phyloP scores from a whole-genome alignment of 2,113 vertebrate genomes.

The Nematolebias whitei region DNA sequence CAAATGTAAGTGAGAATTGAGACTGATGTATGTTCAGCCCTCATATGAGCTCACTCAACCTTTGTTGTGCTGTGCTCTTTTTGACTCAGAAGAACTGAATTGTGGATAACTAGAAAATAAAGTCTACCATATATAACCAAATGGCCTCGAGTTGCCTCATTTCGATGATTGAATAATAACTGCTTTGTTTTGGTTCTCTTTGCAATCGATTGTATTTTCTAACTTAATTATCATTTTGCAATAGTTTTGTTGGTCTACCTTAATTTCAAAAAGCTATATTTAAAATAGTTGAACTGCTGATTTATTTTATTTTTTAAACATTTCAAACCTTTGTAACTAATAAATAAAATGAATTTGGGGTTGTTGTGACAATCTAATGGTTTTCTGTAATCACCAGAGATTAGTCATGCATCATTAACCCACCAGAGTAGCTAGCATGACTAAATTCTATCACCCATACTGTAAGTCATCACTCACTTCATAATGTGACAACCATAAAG shows the following conservation, averaged over 20 bases:
- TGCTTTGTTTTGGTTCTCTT: neutral
- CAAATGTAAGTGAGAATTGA: no score
- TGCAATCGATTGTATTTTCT: neutral
- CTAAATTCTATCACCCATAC: neutral
- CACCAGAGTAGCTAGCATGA: neutral
- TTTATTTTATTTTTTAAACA: conserved; percentile 4
- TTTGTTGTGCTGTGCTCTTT: no score
- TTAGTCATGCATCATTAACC: conserved; percentile 7
- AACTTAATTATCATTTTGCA: neutral
- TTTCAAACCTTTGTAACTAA: neutral
- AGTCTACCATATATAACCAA: no score
- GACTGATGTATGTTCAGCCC: no score
- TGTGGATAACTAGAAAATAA: no score
- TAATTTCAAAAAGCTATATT: no score
- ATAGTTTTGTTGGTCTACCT: conserved; percentile 5
- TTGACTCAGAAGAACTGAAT: no score
- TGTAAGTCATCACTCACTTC: neutral
- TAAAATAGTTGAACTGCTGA: no score
- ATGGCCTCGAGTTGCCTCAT: no score
- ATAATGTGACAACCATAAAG: neutral
- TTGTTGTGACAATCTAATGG: neutral
- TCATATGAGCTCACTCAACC: no score
- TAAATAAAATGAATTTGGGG: conserved; percentile 6
- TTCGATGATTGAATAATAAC: no score
- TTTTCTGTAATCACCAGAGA: neutral